Evolutionary conservation across 2,797 vertebrate genomes (phyloP), one percentile per base, ranked within the genome.

Genomic region (Natrix natrix): DNA sequence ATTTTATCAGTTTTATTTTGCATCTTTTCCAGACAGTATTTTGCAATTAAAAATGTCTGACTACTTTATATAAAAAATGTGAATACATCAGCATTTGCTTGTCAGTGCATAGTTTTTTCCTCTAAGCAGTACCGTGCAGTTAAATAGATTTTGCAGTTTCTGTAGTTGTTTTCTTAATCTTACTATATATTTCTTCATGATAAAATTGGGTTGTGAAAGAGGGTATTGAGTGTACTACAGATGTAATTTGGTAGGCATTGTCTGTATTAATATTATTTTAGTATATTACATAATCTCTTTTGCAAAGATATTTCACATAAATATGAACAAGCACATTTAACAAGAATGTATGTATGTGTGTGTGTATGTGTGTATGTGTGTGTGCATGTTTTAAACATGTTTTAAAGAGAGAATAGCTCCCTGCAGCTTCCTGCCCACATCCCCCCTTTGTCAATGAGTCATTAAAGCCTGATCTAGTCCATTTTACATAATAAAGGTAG

Each of bases 21-120:
- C 97, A 98, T 98, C 97, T 98, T 98, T 98, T 98, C 97, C 97
- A 98, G 98, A 98, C 98, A 95, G 94, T 91, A 0, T 97, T 97
- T 96, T 93, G 97, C 97, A 97, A 98, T 98, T 98, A 98, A 98
- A 98, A 97, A 96, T 94, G 98, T 98, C 98, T 98, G 97, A 97
- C 97, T 97, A 63, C 95, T 94, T 56, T 6, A 4, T 93, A 26
- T 28, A 90, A 93, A 57, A 96, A 95, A 94, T 96, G 95, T 96
- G 94, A 94, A 93, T 92, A 87, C 94, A 95, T 94, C 93, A 92
- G 92, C 94, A 86, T 94, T 95, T 89, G 91, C 94, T 0, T 0
- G 89, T 59, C 54, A 86, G 69, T 56, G 78, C 66, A 91, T 13
- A 54, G 1, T 22, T 87, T 90, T 93, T 87, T 17, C 28, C 48